These are phyloP conservation scores for Hyla sarda DNA, from an alignment of 2,113 vertebrate genomes.

Conservation along the genomic window DNA sequence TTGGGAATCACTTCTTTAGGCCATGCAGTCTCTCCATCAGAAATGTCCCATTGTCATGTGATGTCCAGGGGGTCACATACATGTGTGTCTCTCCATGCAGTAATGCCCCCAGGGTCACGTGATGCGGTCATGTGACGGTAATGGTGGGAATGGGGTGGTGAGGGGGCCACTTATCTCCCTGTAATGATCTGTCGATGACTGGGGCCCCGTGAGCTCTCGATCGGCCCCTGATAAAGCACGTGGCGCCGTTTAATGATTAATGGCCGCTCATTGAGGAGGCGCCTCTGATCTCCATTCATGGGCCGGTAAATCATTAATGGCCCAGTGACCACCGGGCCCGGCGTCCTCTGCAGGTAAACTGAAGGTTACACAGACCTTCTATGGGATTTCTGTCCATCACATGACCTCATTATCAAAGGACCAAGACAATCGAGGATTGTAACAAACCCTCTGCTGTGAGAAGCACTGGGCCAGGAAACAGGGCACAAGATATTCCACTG, in stretches of 20 bases:
- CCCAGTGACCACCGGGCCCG: constrained; percentile 48
- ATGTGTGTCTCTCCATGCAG: too few species aligned
- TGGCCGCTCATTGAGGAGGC: constrained; percentile 53
- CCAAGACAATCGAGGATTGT: too few species aligned
- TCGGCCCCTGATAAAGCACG: constrained; percentile 62
- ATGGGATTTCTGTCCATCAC: too few species aligned
- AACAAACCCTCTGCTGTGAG: too few species aligned
- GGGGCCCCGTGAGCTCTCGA: constrained; percentile 57
- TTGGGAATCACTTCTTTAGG: too few species aligned
- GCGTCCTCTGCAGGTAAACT: not conserved
- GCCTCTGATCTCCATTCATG: constrained; percentile 56
- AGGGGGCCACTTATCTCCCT: constrained; percentile 43
- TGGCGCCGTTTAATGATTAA: constrained; percentile 72
- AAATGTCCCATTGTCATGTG: too few species aligned
- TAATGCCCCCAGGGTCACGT: not conserved
- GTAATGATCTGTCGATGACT: constrained; percentile 65
- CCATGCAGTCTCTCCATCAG: too few species aligned
- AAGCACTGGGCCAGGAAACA: too few species aligned
- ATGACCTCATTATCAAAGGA: too few species aligned
- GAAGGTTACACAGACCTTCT: too few species aligned
- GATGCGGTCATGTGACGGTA: not conserved
- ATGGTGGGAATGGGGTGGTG: not conserved
- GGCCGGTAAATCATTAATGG: constrained; percentile 69
- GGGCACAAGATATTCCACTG: too few species aligned
- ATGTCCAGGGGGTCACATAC: too few species aligned